Conservation (phyloP, 2,888 invertebrate genomes). For the Falcaria lacertinaria region DNA sequence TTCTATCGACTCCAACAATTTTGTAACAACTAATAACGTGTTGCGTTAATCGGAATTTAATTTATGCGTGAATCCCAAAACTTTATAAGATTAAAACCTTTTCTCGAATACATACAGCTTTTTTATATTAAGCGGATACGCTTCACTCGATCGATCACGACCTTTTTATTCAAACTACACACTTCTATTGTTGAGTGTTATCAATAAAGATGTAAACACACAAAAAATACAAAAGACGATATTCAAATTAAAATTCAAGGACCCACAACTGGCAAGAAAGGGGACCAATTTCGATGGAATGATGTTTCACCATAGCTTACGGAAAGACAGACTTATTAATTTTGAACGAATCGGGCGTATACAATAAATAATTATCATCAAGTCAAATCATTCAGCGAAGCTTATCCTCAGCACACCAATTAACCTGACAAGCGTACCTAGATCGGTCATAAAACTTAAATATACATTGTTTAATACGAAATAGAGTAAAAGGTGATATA, state of each 20-base stretch:
- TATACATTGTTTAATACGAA: constrained; percentile 16
- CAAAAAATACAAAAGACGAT: constrained; percentile 30
- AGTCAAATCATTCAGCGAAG: not conserved
- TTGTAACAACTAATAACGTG: constrained; percentile 56
- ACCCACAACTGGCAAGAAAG: not conserved
- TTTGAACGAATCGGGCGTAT: no score
- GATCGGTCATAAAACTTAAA: not conserved
- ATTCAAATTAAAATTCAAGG: constrained; percentile 21
- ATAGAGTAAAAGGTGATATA: constrained; percentile 26
- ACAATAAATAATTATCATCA: no score
- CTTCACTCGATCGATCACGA: constrained; percentile 59
- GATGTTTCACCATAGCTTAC: no score
- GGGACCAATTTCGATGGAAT: not conserved
- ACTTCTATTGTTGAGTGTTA: constrained; percentile 44
- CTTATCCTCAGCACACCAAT: not conserved
- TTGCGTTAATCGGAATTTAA: constrained; percentile 63
- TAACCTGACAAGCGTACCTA: not conserved
- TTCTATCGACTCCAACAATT: constrained; percentile 45
- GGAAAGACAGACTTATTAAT: no score
- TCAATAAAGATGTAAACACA: constrained; percentile 47
- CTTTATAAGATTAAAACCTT: constrained; percentile 51
- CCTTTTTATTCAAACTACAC: constrained; percentile 48
- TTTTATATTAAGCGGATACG: constrained; percentile 46
- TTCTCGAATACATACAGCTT: constrained; percentile 1
- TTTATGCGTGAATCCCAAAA: constrained; percentile 66